phyloP scores from a whole-genome alignment of 2,888 invertebrate genomes.

The Drosophila limbata region DNA sequence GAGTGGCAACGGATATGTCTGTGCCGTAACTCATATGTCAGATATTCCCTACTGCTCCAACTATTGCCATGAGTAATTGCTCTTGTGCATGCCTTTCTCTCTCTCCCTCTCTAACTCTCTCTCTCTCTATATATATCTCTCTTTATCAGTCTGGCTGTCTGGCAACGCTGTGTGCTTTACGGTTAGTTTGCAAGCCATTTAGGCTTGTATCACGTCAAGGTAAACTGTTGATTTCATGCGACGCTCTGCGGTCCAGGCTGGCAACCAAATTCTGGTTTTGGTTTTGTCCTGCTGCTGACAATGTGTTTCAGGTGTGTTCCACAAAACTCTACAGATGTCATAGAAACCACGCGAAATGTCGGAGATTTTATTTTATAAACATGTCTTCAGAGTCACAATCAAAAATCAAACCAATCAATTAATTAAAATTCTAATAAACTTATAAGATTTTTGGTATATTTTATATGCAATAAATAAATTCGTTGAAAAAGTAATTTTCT shows the following conservation, averaged over 20 bases:
- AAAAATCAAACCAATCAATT: too few species aligned
- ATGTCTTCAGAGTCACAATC: too few species aligned
- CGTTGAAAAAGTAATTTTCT: too few species aligned
- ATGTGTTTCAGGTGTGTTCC: conserved; percentile 7
- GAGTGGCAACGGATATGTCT: conserved; percentile 44
- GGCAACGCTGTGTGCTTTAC: conserved; percentile 39
- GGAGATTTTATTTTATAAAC: not conserved
- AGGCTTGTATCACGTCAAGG: conserved; percentile 60
- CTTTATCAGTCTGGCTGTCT: not conserved
- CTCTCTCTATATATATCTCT: conserved; percentile 31
- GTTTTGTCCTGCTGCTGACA: conserved; percentile 36
- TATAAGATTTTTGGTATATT: too few species aligned
- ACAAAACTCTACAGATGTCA: not conserved
- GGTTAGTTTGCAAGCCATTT: conserved; percentile 66
- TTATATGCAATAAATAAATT: too few species aligned
- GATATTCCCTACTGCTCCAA: conserved; percentile 5
- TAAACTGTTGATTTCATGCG: conserved; percentile 77
- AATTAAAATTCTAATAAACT: too few species aligned
- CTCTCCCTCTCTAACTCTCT: conserved; percentile 16
- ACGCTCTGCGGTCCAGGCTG: conserved; percentile 47
- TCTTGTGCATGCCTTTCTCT: conserved; percentile 58
- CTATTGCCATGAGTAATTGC: conserved; percentile 74
- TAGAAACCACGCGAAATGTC: not conserved
- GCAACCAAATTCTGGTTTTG: conserved; percentile 13
- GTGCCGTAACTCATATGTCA: conserved; percentile 47